These are phyloP conservation scores for Nemotelus nigrinus DNA, from an alignment of 2,888 invertebrate genomes.

Conservation along the genomic window DNA sequence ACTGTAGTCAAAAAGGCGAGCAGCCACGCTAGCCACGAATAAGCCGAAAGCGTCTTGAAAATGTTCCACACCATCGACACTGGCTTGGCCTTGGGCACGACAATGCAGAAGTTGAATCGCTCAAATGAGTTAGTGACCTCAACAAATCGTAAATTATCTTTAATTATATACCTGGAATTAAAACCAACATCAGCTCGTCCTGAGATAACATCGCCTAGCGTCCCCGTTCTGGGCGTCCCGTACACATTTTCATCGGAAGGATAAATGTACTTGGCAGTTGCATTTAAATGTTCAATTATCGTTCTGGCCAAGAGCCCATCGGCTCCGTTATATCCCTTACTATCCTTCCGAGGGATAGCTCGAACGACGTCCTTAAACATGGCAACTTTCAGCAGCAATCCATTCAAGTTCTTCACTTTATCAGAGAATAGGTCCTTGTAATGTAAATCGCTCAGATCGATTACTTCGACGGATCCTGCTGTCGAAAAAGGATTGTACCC, in stretches of 20 bases:
- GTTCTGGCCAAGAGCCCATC: constrained; percentile 52
- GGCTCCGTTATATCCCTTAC: constrained; percentile 32
- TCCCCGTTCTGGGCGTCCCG: constrained; percentile 57
- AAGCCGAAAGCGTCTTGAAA: constrained; percentile 54
- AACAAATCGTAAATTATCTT: constrained; percentile 51
- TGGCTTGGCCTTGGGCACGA: constrained; percentile 58
- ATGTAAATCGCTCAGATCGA: not conserved
- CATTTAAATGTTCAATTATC: constrained; percentile 56
- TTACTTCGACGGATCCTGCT: not conserved
- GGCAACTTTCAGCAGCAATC: constrained; percentile 23
- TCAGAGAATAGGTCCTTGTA: constrained; percentile 29
- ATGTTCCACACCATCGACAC: constrained; percentile 59
- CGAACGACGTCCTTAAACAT: constrained; percentile 40
- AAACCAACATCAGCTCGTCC: constrained; percentile 56
- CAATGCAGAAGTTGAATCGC: constrained; percentile 55
- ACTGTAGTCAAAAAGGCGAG: constrained; percentile 54
- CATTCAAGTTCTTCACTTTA: constrained; percentile 43
- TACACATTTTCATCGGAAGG: constrained; percentile 57
- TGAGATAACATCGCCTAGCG: constrained; percentile 54
- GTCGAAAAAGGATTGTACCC: constrained; percentile 32
- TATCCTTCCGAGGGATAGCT: constrained; percentile 28
- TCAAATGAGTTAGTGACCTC: constrained; percentile 58
- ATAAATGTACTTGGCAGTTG: constrained; percentile 55
- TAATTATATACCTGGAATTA: constrained; percentile 57
- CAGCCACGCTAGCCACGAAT: constrained; percentile 55